phyloP scores from a whole-genome alignment of 2,797 vertebrate species.

The Carduelis carduelis region DNA sequence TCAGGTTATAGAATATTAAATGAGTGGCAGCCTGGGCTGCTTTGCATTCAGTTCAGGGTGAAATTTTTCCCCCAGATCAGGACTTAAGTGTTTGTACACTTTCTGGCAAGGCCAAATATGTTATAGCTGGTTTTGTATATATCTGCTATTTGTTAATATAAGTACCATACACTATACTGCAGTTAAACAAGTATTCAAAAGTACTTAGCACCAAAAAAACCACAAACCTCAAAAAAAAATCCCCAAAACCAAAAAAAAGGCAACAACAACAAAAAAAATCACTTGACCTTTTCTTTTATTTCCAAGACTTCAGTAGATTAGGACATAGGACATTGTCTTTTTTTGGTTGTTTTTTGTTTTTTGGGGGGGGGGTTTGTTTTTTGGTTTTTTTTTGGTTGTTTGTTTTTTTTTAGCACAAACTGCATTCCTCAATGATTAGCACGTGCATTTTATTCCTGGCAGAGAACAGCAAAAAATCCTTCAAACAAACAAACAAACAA shows the following conservation, averaged over 20 bases:
- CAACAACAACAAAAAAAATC: background rate
- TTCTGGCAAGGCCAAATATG: background rate
- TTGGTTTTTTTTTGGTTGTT: background rate
- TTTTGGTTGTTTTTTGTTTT: background rate
- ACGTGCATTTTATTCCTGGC: background rate
- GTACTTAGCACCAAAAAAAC: background rate
- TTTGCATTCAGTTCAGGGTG: background rate
- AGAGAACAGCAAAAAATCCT: background rate
- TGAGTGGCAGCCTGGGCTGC: background rate
- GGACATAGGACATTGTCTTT: fast-evolving
- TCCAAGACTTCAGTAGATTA: background rate
- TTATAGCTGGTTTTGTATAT: background rate
- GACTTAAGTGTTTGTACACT: background rate
- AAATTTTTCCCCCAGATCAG: background rate
- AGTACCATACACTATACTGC: background rate
- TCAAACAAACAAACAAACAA: background rate
- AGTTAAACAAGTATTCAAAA: background rate
- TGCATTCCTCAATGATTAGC: background rate
- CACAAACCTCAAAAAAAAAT: background rate
- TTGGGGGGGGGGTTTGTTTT: no score
- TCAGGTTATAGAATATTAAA: background rate
- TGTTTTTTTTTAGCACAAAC: background rate
- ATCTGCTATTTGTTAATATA: background rate
- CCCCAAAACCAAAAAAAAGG: no score
- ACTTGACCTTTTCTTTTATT: background rate